These are phyloP conservation scores for Erithacus rubecula DNA, from an alignment of 2,797 vertebrate genomes.

Conservation along the genomic window DNA sequence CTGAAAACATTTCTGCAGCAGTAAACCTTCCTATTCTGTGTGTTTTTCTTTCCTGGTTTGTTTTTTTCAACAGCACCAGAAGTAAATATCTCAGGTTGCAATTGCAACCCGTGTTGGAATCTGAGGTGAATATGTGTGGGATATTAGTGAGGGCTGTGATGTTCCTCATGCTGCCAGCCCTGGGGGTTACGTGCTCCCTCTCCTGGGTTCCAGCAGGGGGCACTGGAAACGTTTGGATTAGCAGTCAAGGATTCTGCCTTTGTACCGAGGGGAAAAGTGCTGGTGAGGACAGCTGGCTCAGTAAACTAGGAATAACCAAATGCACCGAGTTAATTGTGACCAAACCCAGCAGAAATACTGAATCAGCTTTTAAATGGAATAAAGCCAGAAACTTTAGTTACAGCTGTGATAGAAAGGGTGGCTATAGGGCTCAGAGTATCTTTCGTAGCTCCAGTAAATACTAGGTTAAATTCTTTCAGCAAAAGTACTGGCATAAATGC, in stretches of 20 bases:
- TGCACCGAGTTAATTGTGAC: not conserved
- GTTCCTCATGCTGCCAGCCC: not conserved
- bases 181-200: not conserved
- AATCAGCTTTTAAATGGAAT: not conserved
- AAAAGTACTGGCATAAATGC: not conserved
- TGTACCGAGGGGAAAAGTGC: not conserved
- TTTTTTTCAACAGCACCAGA: not conserved
- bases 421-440: not conserved
- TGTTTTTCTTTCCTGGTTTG: not conserved
- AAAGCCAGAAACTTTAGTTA: not conserved
- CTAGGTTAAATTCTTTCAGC: not conserved
- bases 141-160: not conserved
- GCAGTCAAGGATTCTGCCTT: not conserved
- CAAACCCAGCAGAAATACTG: not conserved
- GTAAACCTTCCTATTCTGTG: not conserved
- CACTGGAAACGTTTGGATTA: not conserved
- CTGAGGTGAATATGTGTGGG: not conserved
- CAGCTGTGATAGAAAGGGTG: not conserved
- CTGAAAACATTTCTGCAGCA: not conserved
- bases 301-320: not conserved
- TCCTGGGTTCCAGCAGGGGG: constrained; percentile 2
- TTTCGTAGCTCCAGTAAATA: not conserved
- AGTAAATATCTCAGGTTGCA: not conserved
- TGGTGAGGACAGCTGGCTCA: not conserved
- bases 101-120: not conserved